phyloP scores from a whole-genome alignment of 2,113 vertebrate species.

The Entosphenus tridentatus region DNA sequence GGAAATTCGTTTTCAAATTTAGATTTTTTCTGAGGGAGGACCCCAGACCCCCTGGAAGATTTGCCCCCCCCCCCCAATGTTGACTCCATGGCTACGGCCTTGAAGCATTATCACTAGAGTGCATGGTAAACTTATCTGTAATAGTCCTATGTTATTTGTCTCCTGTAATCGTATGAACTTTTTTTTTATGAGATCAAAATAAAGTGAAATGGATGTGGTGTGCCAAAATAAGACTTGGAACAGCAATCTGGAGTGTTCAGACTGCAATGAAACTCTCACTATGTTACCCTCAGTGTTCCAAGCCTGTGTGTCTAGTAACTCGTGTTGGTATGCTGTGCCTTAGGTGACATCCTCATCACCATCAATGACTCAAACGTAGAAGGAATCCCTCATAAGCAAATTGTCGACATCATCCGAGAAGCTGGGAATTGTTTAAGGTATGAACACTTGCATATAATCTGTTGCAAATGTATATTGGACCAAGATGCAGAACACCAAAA shows the following conservation, averaged over 20 bases:
- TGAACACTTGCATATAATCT: neutral
- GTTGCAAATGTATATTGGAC: too few relatives aligned
- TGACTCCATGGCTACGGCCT: too few relatives aligned
- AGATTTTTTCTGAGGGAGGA: too few relatives aligned
- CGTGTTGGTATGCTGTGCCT: constrained; percentile 2
- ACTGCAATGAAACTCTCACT: neutral
- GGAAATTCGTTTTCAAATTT: too few relatives aligned
- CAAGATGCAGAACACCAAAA: too few relatives aligned
- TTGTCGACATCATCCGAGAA: constrained; percentile 44
- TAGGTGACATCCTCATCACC: constrained; percentile 53
- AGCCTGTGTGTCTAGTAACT: neutral
- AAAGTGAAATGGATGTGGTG: neutral
- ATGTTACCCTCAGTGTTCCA: neutral
- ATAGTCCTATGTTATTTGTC: neutral
- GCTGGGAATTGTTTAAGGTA: constrained; percentile 57
- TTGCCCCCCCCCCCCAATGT: too few relatives aligned
- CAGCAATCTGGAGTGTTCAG: neutral
- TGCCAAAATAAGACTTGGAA: too few relatives aligned
- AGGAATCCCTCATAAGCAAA: constrained; percentile 40
- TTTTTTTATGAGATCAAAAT: neutral
- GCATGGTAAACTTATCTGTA: too few relatives aligned
- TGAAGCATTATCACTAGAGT: too few relatives aligned
- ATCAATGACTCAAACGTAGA: constrained; percentile 45
- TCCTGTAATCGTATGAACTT: neutral
- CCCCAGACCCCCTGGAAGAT: too few relatives aligned